Base-by-base conservation (phyloP, 2,113 vertebrate species). In the Stigmatopora nigra region DNA sequence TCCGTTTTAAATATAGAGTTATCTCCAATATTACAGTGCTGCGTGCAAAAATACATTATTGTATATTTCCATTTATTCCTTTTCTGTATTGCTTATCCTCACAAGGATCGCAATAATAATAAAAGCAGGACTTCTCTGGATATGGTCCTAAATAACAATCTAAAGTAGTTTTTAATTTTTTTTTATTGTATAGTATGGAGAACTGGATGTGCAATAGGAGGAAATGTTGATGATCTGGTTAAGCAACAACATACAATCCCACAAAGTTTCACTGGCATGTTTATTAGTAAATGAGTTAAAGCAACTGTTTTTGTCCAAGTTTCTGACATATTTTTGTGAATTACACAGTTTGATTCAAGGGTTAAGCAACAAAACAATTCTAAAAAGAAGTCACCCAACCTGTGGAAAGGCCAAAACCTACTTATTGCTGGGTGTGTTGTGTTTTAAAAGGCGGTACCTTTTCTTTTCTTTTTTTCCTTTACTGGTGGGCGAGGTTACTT, bases 341-440 rank as follows among this genome's bases (percentile, higher is more conserved):
- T 47, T 9, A 63, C 4, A 5, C 4, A 55, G 69, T 71, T 72
- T 72, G 20, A 64, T 47, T 22, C 63, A 71, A 64, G 41, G 53
- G 31, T 51, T 7, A 65, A 76, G 55, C 14, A 0, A 3, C n/a
- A 75, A 11, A 20, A 57, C 16, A 62, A 38, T 61, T 55, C 64
- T 47, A n/a, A 63, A 51, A 67, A 53, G 0, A 52, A 81, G 67
- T 75, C 16, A 9, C 62, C 58, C 9, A 70, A 78, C 80, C 68
- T 25, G 82, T 78, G 19, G 65, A 20, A 38, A 38, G 16, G 44
- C 8, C 15, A 14, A 3, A 57, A n/a, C 51, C 69, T 3, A 15
- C 57, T 22, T 36, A 64, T 31, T 58, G 63, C 65, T 68, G 67
- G 69, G 78, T 82, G 78, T 79, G 73, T 49, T 11, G 35, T 22